These are phyloP conservation scores for Scrobipalpa costella DNA, from an alignment of 2,888 invertebrate genomes.

Conservation along the genomic window DNA sequence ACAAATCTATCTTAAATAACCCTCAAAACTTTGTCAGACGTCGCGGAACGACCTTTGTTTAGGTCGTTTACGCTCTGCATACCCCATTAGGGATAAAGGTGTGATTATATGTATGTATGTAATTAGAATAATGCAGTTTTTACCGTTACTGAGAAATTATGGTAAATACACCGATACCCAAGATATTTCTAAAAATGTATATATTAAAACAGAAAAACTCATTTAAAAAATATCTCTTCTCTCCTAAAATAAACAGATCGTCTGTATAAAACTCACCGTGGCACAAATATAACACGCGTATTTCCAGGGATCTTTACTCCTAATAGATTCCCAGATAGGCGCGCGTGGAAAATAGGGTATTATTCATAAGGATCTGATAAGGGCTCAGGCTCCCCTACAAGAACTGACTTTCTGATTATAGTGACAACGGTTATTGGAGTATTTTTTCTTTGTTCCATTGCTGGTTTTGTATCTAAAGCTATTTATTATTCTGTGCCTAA, in stretches of 20 bases:
- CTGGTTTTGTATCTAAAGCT: background rate
- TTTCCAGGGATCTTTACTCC: slow-evolving; percentile 19
- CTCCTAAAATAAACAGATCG: slow-evolving; percentile 1
- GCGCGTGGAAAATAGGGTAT: slow-evolving; percentile 39
- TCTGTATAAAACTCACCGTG: background rate
- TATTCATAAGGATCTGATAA: slow-evolving; percentile 41
- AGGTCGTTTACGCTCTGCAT: too few relatives aligned
- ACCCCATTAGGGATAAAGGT: too few relatives aligned
- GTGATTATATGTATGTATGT: too few relatives aligned
- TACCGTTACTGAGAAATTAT: too few relatives aligned
- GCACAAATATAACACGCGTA: slow-evolving; percentile 9
- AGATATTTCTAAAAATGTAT: background rate
- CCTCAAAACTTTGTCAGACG: too few relatives aligned
- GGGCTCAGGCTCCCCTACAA: slow-evolving; percentile 31
- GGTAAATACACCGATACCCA: background rate
- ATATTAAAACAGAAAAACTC: too few relatives aligned
- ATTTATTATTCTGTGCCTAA: too few relatives aligned
- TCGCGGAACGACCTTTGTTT: too few relatives aligned
- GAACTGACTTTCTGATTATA: slow-evolving; percentile 26
- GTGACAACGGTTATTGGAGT: background rate
- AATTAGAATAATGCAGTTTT: too few relatives aligned
- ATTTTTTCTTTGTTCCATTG: slow-evolving; percentile 6
- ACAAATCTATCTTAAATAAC: too few relatives aligned
- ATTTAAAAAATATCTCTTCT: too few relatives aligned
- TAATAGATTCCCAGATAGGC: slow-evolving; percentile 32